Evolutionary conservation across 2,113 vertebrate species (phyloP).

Genomic region (Atherinomorus stipes): DNA sequence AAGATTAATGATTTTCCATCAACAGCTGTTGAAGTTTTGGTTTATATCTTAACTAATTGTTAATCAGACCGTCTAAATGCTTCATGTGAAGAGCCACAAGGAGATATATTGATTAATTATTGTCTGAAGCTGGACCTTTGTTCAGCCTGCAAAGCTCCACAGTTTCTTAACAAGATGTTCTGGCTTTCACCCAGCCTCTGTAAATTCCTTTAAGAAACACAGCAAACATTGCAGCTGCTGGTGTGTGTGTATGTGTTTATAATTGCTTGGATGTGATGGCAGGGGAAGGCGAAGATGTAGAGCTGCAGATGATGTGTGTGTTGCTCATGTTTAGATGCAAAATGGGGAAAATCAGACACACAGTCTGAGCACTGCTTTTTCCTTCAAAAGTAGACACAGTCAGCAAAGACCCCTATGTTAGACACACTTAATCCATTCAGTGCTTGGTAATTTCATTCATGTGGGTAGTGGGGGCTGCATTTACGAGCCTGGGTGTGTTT

Average conservation of each 20-base stretch:
- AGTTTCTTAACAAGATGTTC: background rate
- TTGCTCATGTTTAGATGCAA: constrained; percentile 31
- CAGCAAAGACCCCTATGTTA: constrained; percentile 22
- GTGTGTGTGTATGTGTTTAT: background rate
- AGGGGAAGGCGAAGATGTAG: constrained; percentile 37
- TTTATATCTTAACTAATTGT: too few relatives aligned
- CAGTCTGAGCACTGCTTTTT: background rate
- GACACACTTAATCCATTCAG: constrained; percentile 32
- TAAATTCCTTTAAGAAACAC: constrained; percentile 2
- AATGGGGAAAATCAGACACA: constrained; percentile 15
- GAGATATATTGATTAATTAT: background rate
- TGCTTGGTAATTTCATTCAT: constrained; percentile 43
- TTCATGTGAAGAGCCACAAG: background rate
- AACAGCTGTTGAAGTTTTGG: too few relatives aligned
- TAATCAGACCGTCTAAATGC: too few relatives aligned
- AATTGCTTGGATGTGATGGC: constrained; percentile 21
- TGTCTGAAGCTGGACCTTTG: background rate
- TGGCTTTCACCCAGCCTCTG: background rate
- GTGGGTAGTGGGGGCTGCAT: constrained; percentile 18
- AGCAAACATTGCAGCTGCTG: background rate
- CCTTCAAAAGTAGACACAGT: background rate
- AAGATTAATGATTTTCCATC: too few relatives aligned
- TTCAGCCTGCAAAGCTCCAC: background rate
- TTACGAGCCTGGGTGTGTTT: background rate
- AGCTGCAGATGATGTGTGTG: constrained; percentile 16